Percentiles rank a stretch among this genome's conserved stretches.
Conservation (phyloP, 2,797 vertebrate genomes). For the Enteromius mattozi region DNA sequence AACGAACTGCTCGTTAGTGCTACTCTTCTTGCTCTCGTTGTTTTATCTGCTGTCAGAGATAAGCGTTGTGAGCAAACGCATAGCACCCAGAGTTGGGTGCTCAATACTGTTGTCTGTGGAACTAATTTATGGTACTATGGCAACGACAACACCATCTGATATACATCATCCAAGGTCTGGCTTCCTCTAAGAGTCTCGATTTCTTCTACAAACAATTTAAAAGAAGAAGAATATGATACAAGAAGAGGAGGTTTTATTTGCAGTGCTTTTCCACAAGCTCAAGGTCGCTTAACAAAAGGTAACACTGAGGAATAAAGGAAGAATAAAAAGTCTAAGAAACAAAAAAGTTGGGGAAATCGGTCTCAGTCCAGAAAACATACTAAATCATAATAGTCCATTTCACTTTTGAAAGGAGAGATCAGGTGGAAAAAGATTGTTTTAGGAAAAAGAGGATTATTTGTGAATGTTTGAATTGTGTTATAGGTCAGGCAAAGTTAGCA, state of each 20-base stretch:
- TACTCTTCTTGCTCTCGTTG: not conserved
- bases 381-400: not conserved
- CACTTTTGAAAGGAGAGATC: not conserved
- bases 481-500: not conserved
- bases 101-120: not conserved
- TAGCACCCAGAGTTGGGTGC: not conserved
- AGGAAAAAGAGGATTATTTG: too few relatives aligned
- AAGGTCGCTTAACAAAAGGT: not conserved
- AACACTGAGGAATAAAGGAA: not conserved
- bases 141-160: not conserved
- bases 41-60: constrained; percentile 16
- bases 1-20: not conserved
- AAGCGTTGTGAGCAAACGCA: not conserved
- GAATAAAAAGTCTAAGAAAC: not conserved
- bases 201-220: not conserved
- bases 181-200: not conserved
- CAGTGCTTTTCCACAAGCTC: not conserved
- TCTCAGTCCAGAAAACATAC: not conserved
- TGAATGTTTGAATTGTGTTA: too few relatives aligned
- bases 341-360: not conserved
- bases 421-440: not conserved
- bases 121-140: constrained; percentile 16
- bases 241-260: not conserved
- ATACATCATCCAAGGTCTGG: not conserved
- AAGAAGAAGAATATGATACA: not conserved